Conservation (phyloP, 1,140 invertebrate genomes). For the Chionoecetes opilio region DNA sequence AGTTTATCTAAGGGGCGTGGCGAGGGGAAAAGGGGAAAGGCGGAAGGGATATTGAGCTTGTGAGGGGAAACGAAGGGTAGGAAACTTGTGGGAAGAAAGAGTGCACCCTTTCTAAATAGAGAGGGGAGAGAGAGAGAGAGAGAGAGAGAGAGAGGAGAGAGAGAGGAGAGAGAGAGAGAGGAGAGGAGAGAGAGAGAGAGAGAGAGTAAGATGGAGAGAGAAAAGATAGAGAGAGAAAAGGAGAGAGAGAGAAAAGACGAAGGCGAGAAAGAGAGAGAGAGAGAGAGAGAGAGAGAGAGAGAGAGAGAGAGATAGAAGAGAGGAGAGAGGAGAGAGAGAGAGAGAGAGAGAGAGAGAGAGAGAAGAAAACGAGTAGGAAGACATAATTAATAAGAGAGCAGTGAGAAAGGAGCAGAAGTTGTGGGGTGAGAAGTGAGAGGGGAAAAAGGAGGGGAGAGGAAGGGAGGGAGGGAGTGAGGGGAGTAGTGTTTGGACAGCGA, state of each 20-base stretch:
- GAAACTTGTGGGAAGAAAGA: neutral
- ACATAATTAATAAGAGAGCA: no score
- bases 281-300: neutral
- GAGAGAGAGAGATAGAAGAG: no score
- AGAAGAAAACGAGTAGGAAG: neutral
- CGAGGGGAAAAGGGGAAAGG: no score
- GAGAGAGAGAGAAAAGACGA: neutral
- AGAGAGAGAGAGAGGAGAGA: neutral
- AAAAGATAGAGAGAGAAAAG: no score
- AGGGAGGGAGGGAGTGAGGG: neutral
- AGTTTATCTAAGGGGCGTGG: no score
- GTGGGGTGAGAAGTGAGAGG: neutral
- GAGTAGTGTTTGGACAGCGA: slow-evolving; percentile 61
- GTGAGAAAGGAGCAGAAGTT: neutral
- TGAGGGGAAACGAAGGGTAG: no score
- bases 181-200: neutral
- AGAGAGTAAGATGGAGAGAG: neutral
- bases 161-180: neutral
- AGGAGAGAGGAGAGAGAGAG: neutral
- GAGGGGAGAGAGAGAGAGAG: no score
- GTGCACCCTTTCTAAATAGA: neutral
- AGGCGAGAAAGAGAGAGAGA: neutral
- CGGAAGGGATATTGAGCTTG: no score
- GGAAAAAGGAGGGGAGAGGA: neutral
- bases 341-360: neutral